Conservation (phyloP, 2,797 vertebrate species). For the Trichosurus vulpecula region DNA sequence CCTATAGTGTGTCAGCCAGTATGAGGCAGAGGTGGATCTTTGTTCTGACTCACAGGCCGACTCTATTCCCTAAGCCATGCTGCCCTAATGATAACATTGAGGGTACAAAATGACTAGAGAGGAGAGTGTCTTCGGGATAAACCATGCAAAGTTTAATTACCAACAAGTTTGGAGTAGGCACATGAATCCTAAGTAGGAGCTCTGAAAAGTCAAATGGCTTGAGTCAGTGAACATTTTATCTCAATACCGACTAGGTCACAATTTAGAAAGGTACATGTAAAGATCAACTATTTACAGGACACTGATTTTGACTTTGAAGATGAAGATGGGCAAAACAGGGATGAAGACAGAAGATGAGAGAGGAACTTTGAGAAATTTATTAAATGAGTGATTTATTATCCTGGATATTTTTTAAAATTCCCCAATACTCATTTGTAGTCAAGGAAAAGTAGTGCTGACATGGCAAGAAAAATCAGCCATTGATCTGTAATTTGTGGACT, state of each 20-base stretch:
- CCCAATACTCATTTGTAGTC: not conserved
- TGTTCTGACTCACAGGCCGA: not conserved
- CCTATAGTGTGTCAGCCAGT: not conserved
- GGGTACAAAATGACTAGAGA: not conserved
- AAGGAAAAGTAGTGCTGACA: slow-evolving; percentile 1
- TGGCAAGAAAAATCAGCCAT: not conserved
- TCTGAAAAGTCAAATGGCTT: not conserved
- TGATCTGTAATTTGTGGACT: not conserved
- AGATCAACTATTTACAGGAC: not conserved
- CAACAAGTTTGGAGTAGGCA: not conserved
- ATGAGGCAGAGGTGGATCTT: not conserved
- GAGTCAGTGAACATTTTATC: not conserved
- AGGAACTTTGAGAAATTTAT: not conserved
- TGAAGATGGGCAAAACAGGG: not conserved
- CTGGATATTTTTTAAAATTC: not conserved
- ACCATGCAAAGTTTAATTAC: not conserved
- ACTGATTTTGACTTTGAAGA: slow-evolving; percentile 18
- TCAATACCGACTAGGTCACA: not conserved
- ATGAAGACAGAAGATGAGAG: not conserved
- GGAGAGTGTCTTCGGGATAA: slow-evolving; percentile 3
- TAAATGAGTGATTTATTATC: not conserved
- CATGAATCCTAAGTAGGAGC: not conserved
- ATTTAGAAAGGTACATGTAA: not conserved
- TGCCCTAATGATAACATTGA: not conserved
- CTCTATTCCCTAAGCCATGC: not conserved